These are phyloP conservation scores for Cheilosia vulpina DNA, from an alignment of 2,888 invertebrate species.

Conservation along the genomic window DNA sequence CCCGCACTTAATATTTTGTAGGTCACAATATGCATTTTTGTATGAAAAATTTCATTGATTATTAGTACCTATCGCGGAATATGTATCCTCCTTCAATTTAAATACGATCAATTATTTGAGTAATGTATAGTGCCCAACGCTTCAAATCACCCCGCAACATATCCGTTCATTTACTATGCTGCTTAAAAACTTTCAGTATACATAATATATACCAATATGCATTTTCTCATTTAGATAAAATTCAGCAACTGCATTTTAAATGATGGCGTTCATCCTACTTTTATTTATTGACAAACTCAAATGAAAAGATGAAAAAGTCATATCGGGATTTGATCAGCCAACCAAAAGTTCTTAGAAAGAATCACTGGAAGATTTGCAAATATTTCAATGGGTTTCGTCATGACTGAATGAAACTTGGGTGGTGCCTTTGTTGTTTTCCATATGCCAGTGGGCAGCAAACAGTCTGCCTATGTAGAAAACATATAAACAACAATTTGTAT, in stretches of 20 bases:
- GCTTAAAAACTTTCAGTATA: constrained; percentile 2
- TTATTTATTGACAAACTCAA: constrained; percentile 25
- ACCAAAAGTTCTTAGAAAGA: constrained; percentile 32
- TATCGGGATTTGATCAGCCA: constrained; percentile 23
- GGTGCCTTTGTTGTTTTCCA: neutral
- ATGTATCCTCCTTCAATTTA: too few relatives aligned
- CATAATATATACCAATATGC: neutral
- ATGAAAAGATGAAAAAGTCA: constrained; percentile 22
- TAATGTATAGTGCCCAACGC: too few relatives aligned
- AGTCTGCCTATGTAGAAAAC: constrained; percentile 1
- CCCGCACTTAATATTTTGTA: too few relatives aligned
- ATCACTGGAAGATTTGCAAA: constrained; percentile 18
- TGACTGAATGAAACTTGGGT: constrained; percentile 16
- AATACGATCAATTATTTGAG: too few relatives aligned
- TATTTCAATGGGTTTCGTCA: constrained; percentile 5
- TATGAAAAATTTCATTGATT: too few relatives aligned
- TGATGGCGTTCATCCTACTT: constrained; percentile 22
- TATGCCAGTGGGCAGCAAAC: constrained; percentile 11
- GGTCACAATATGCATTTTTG: too few relatives aligned
- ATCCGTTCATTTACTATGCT: too few relatives aligned
- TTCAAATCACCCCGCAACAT: too few relatives aligned
- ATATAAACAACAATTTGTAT: neutral
- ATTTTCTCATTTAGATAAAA: constrained; percentile 29
- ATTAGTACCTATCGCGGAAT: too few relatives aligned
- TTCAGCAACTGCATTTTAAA: constrained; percentile 16